Percentiles rank a stretch among this genome's conserved stretches.
Evolutionary conservation across 2,888 invertebrate species (phyloP).

Genomic region (Elysia crispata): DNA sequence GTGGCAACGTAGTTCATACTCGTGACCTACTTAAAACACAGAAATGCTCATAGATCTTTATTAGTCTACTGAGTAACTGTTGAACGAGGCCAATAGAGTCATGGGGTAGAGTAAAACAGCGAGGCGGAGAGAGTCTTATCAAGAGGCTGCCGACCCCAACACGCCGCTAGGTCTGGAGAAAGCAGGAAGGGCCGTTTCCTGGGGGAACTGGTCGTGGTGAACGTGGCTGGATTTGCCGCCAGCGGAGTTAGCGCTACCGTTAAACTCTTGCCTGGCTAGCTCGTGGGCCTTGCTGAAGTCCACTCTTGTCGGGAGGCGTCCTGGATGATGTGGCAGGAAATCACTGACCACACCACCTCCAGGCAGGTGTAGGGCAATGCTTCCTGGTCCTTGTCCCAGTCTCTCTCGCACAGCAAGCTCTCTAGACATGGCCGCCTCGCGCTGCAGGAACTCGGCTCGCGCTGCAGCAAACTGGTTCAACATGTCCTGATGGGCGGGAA

Average conservation of each 20-base stretch:
- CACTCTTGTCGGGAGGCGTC: conserved; percentile 11
- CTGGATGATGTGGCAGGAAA: conserved; percentile 24
- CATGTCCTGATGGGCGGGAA: conserved; percentile 44
- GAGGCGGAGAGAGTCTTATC: conserved; percentile 5
- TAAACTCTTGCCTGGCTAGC: conserved; percentile 37
- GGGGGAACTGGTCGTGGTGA: conserved; percentile 40
- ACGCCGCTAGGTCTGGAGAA: conserved; percentile 46
- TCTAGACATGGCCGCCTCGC: conserved; percentile 36
- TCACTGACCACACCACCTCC: conserved; percentile 29
- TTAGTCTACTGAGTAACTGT: too few relatives aligned
- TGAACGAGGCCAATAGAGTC: too few relatives aligned
- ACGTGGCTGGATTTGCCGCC: neutral
- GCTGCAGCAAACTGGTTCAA: conserved; percentile 48
- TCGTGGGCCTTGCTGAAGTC: conserved; percentile 47
- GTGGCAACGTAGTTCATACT: too few relatives aligned
- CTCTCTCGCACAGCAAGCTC: conserved; percentile 27
- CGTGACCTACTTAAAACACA: too few relatives aligned
- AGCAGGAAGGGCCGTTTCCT: conserved; percentile 18
- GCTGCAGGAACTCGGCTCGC: conserved; percentile 43
- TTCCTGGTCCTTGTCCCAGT: neutral
- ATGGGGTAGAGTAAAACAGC: too few relatives aligned
- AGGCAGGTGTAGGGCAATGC: neutral
- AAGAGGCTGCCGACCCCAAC: conserved; percentile 46
- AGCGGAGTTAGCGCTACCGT: neutral
- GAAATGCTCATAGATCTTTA: too few relatives aligned